These are phyloP conservation scores for cat (Felis catus) DNA, from an alignment of 2,113 vertebrate genomes.

Conservation along the genomic window DNA sequence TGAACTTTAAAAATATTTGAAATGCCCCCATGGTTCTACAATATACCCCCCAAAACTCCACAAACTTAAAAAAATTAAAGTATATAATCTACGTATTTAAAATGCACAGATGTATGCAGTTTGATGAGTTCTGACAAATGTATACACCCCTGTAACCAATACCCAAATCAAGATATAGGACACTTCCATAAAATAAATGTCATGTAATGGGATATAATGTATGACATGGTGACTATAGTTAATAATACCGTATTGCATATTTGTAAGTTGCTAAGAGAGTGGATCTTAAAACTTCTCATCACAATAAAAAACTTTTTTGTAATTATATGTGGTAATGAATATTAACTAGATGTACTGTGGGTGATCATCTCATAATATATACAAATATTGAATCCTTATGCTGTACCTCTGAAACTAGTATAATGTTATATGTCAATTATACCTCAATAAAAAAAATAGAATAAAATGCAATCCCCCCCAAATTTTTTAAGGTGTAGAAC, in stretches of 20 bases:
- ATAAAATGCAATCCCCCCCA: background rate
- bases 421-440: background rate
- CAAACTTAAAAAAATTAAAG: background rate
- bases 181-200: background rate
- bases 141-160: background rate
- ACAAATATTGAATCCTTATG: background rate
- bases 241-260: background rate
- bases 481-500: background rate
- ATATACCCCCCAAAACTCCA: background rate
- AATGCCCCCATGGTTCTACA: background rate
- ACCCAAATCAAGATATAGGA: background rate
- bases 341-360: background rate
- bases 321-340: background rate
- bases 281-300: background rate
- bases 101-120: background rate
- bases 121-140: background rate
- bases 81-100: background rate
- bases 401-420: background rate
- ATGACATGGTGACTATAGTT: background rate
- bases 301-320: background rate
- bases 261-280: background rate
- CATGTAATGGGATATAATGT: background rate
- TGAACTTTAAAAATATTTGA: background rate
- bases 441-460: background rate
- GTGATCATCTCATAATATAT: background rate